A percentile compares a stretch with the other conserved stretches of the same genome.
Conservation (phyloP, 2,888 invertebrate genomes). For the Sabatieria punctata region DNA sequence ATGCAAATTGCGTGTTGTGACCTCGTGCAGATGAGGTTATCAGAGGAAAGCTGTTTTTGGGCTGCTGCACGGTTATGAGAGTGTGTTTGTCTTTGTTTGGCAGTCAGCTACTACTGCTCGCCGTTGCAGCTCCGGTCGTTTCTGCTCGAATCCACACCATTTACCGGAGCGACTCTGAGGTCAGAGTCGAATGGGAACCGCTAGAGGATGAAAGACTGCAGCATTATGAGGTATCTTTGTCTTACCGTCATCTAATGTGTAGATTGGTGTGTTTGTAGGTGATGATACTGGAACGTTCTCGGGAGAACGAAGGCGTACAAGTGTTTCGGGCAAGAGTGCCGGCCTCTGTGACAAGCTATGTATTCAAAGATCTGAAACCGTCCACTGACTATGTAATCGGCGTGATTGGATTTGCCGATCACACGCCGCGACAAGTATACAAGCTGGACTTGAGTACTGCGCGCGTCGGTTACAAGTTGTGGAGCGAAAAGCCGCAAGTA, state of each 20-base stretch:
- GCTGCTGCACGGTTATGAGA: too few species aligned
- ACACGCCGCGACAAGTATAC: slow-evolving; percentile 25
- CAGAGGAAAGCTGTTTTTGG: too few species aligned
- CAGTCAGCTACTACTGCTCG: not conserved
- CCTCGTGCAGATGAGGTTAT: too few species aligned
- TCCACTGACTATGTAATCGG: slow-evolving; percentile 23
- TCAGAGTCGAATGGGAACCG: slow-evolving; percentile 23
- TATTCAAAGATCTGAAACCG: slow-evolving; percentile 25
- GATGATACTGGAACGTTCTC: slow-evolving; percentile 6
- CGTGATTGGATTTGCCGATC: slow-evolving; percentile 28
- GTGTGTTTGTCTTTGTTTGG: not conserved
- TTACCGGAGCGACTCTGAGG: slow-evolving; percentile 21
- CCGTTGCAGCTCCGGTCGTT: slow-evolving; percentile 16
- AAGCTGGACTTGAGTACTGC: slow-evolving; percentile 17
- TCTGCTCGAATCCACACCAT: slow-evolving; percentile 16
- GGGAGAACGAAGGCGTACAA: slow-evolving; percentile 5
- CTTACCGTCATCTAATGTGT: too few species aligned
- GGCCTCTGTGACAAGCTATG: slow-evolving; percentile 17
- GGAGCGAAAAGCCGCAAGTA: slow-evolving; percentile 18
- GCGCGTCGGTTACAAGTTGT: slow-evolving; percentile 14
- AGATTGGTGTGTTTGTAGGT: slow-evolving; percentile 1
- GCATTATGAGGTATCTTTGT: slow-evolving; percentile 24
- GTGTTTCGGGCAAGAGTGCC: slow-evolving; percentile 23
- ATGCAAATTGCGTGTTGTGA: too few species aligned
- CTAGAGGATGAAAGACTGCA: slow-evolving; percentile 21